Base-by-base conservation (phyloP, 2,888 invertebrate genomes). In the Acronicta alni region DNA sequence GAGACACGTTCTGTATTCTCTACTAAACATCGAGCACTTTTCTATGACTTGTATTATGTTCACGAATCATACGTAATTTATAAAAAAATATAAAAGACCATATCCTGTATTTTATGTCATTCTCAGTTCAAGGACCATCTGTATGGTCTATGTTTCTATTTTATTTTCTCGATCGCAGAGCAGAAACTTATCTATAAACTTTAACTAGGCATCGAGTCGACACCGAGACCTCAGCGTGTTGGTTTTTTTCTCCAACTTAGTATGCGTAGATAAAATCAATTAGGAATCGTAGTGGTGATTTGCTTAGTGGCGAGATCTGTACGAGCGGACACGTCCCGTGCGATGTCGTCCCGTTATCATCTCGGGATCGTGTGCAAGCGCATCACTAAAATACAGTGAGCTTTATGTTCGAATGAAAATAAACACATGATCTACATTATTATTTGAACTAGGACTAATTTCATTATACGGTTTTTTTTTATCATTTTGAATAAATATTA, bases 201-300 rank as follows among this genome's bases (percentile, higher is more conserved):
- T 39, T 53, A 52, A 49, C 45, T 47, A 56, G 49, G 53, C 43
- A 67, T 56, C 72, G 43, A 52, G 48, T 39, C n/a, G 38, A 51
- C 49, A 30, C 39, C 32, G 32, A 61, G 64, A 47, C 57, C 43
- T 46, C 26, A 41, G 47, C 47, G 8, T 45, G 61, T 53, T 51
- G 18, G 15, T 63, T 69, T 77, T 71, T 73, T 71, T 58, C 44
- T 65, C 61, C 58, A 61, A 64, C 75, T 61, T 66, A 63, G 65
- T 71, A 67, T 58, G 85, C 81, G 75, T 82, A 84, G 90, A 90
- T 90, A 90, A 89, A 79, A 90, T 90, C 89, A 89, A 90, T 90
- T 89, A 90, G 77, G 88, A 57, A 67, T 69, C 81, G 69, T 80
- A 79, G 83, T 80, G 79, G 84, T 81, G 87, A 87, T 85, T 82